Percentiles rank a stretch among this genome's conserved stretches.
Evolutionary conservation across 2,797 vertebrate species (phyloP).

Genomic region (Bucorvus abyssinicus): DNA sequence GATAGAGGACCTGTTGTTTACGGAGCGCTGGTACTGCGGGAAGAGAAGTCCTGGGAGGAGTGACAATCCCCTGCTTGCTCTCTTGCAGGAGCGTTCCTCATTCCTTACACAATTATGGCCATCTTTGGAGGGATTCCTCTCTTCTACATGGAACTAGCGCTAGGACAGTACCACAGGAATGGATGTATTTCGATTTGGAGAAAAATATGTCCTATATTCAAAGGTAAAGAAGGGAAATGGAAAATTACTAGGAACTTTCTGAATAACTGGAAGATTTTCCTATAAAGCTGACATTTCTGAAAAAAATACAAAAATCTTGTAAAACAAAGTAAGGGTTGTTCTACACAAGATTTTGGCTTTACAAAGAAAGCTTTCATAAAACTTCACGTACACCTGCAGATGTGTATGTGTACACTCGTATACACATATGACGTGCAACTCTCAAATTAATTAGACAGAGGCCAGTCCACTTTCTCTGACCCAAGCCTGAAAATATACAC

Average conservation of each 20-base stretch:
- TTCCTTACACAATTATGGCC: constrained; percentile 96
- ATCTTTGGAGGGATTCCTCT: constrained; percentile 96
- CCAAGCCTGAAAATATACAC: neutral
- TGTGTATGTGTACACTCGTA: neutral
- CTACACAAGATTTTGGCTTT: neutral
- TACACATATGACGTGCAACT: rapidly evolving
- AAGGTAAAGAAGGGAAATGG: constrained; percentile 80
- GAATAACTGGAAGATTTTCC: neutral
- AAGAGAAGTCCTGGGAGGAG: neutral
- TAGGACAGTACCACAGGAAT: constrained; percentile 96
- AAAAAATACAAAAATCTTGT: neutral
- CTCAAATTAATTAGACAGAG: neutral
- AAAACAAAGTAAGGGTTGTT: neutral
- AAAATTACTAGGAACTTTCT: neutral
- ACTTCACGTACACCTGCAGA: neutral
- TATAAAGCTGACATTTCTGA: neutral
- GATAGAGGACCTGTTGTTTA: neutral
- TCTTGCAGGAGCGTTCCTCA: constrained; percentile 90
- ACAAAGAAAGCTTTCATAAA: neutral
- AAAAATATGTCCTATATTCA: constrained; percentile 98
- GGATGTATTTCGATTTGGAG: constrained; percentile 98
- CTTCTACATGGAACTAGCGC: constrained; percentile 98
- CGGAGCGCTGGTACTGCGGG: neutral
- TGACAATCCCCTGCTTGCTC: neutral
- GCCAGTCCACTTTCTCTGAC: neutral